Percentiles rank a stretch among this genome's conserved stretches.
Evolutionary conservation across 1,140 invertebrate species (phyloP).

Genomic region (Pseudomyrmex dendroicus): DNA sequence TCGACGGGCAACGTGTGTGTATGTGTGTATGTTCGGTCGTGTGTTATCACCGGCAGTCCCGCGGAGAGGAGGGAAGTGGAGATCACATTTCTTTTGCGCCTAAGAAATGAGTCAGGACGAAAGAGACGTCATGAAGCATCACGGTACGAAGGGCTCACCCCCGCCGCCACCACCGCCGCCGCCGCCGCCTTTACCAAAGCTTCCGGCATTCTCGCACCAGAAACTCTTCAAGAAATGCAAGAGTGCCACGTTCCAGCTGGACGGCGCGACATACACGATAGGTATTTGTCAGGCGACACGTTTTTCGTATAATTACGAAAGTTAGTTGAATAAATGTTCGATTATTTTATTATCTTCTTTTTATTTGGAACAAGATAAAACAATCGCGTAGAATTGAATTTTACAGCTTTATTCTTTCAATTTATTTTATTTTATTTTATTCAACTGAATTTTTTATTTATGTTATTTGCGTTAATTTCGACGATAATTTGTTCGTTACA

Average conservation of each 20-base stretch:
- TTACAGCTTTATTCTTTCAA: too few species aligned
- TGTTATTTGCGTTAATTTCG: too few species aligned
- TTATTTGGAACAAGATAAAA: too few species aligned
- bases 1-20: neutral
- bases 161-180: slow-evolving; percentile 59
- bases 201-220: slow-evolving; percentile 69
- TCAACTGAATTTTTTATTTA: too few species aligned
- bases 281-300: slow-evolving; percentile 86
- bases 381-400: too few species aligned
- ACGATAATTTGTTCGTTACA: too few species aligned
- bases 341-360: too few species aligned
- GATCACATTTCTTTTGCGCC: slow-evolving; percentile 40
- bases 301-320: neutral
- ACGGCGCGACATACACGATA: slow-evolving; percentile 92
- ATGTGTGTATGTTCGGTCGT: too few species aligned
- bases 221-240: slow-evolving; percentile 91
- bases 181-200: slow-evolving; percentile 66
- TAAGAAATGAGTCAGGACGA: slow-evolving; percentile 51
- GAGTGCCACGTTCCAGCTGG: slow-evolving; percentile 91
- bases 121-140: slow-evolving; percentile 35
- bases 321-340: neutral
- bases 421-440: too few species aligned
- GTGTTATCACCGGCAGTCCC: neutral
- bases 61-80: neutral
- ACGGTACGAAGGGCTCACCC: slow-evolving; percentile 53